Base-by-base conservation (phyloP, 2,113 vertebrate species). In the Bathybates hornii region DNA sequence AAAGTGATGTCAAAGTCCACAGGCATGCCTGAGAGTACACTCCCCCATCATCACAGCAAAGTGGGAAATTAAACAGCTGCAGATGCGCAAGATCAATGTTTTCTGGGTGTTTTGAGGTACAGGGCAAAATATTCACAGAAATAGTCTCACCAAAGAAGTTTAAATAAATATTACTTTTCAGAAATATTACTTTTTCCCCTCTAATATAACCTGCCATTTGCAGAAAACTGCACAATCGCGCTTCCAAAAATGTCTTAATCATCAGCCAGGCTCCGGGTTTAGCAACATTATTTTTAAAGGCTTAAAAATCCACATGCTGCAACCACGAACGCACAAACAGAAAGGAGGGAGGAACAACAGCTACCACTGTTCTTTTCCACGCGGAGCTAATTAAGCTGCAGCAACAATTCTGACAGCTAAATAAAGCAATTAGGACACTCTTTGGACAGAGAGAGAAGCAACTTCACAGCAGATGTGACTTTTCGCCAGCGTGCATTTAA, bases 401-500 rank as follows among this genome's bases (percentile, higher is more conserved):
- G 83, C 90, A 94, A 92, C 86, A 83, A 86, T 52, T 89, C 9
- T 88, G 83, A 83, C 90, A 36, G 87, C 91, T 92, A 90, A 89
- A 92, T 89, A 73, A 91, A 89, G 91, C 83, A 94, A 93, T 90
- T 92, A 90, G 91, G 88, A 83, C 86, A 80, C 52, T 50, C 17
- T 78, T 41, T 43, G 79, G 81, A 86, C 36, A 68, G 21, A 9
- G 57, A 83, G 36, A 21, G 85, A 68, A 71, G 32, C 9, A 36
- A 68, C 83, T 82, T 84, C 61, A 80, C 43, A 86, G 80, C 19
- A 19, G 56, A 81, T 11, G 4, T 21, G 79, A 81, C 57, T 45
- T 43, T 17, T 21, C 2, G 4, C 24, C 45, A 45, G 29, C 11
- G 0, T 41, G 88, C 19, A 76, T 61, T 83, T 87, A 38, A 85